A percentile compares a stretch with the other conserved stretches of the same genome.
Conservation (phyloP, 2,797 vertebrate genomes). For the Synaphobranchus kaupii region DNA sequence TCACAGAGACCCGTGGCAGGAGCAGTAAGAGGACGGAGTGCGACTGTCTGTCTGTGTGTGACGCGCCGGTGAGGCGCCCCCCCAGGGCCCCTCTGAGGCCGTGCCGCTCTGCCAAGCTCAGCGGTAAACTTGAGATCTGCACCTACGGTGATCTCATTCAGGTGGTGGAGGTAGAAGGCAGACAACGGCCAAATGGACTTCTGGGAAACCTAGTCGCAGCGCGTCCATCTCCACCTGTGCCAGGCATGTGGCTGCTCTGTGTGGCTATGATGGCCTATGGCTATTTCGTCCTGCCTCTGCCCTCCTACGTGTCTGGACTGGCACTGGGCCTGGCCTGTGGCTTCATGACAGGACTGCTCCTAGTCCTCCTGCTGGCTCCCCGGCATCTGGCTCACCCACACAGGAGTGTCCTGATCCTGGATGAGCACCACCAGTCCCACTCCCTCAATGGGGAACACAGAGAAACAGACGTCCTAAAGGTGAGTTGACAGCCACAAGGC, state of each 20-base stretch:
- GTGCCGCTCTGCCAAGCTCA: constrained; percentile 55
- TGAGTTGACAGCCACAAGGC: constrained; percentile 49
- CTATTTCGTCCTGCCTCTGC: constrained; percentile 82
- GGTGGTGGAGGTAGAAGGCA: constrained; percentile 59
- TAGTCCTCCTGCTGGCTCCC: constrained; percentile 70
- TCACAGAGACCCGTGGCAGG: constrained; percentile 57
- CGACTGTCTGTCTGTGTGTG: constrained; percentile 58
- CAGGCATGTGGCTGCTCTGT: constrained; percentile 70
- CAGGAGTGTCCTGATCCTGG: constrained; percentile 27
- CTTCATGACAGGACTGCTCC: constrained; percentile 79
- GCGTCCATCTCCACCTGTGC: constrained; percentile 57
- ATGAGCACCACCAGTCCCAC: constrained; percentile 43
- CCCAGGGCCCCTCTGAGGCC: constrained; percentile 40
- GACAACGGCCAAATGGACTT: background rate
- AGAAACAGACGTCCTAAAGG: constrained; percentile 66
- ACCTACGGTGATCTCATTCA: constrained; percentile 72
- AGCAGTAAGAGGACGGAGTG: constrained; percentile 54
- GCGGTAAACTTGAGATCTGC: constrained; percentile 66
- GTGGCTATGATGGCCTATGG: constrained; percentile 77
- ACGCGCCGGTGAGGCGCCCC: constrained; percentile 58
- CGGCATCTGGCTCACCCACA: constrained; percentile 13
- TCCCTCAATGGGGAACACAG: constrained; percentile 30
- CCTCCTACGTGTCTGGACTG: constrained; percentile 81
- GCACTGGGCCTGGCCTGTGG: constrained; percentile 79
- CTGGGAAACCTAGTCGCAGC: rapidly evolving